These are phyloP conservation scores for Azemiops feae DNA, from an alignment of 2,113 vertebrate genomes.

Conservation along the genomic window DNA sequence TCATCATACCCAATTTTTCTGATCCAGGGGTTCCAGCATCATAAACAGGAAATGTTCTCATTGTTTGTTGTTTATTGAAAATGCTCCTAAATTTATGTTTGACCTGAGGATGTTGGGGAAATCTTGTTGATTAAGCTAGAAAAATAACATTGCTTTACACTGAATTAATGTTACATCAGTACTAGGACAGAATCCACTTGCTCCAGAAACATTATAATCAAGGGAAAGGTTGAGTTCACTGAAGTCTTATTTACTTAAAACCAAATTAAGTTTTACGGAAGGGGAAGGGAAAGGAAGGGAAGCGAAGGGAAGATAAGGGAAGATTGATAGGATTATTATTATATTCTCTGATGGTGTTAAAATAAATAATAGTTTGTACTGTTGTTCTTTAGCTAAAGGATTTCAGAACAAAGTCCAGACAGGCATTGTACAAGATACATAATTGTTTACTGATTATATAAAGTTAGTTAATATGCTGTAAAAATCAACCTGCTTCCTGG, in stretches of 20 bases:
- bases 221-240: not conserved
- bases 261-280: not conserved
- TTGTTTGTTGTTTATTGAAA: slow-evolving; percentile 72
- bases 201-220: not conserved
- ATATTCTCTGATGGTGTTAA: not conserved
- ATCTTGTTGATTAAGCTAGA: slow-evolving; percentile 1
- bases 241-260: not conserved
- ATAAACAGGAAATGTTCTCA: slow-evolving; percentile 72
- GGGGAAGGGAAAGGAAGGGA: too few species aligned
- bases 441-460: not conserved
- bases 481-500: not conserved
- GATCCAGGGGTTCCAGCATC: slow-evolving; percentile 44
- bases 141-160: not conserved
- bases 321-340: not conserved
- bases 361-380: not conserved
- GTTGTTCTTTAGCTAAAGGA: not conserved
- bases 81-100: slow-evolving; percentile 67
- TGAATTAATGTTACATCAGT: not conserved
- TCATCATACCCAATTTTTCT: slow-evolving; percentile 56
- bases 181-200: not conserved
- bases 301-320: not conserved
- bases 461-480: not conserved
- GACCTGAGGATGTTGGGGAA: slow-evolving; percentile 55
- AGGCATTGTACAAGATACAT: not conserved
- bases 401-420: not conserved